Conservation (phyloP, 1,140 invertebrate genomes). For the Homarus americanus region DNA sequence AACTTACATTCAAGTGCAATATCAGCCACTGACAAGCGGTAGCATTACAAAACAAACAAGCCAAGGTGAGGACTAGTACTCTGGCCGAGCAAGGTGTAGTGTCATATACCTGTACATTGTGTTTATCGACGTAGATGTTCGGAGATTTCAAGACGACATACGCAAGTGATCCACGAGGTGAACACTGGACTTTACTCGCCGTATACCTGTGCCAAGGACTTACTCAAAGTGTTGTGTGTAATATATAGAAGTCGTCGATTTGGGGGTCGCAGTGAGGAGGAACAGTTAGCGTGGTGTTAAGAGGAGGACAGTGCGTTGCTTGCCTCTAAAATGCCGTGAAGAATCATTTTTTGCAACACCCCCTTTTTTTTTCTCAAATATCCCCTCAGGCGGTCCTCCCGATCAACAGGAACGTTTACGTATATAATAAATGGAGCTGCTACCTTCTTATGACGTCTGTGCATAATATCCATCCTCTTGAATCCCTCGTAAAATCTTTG, state of each 20-base stretch:
- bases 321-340: neutral
- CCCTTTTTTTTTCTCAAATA: no score
- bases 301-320: neutral
- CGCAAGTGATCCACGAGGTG: neutral
- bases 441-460: no score
- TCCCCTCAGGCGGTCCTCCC: no score
- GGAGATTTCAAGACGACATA: neutral
- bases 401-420: no score
- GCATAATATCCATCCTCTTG: no score
- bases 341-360: no score
- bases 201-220: neutral
- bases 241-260: neutral
- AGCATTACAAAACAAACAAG: slow-evolving; percentile 1
- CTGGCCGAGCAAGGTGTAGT: neutral
- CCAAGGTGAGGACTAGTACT: slow-evolving; percentile 14
- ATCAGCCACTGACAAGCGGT: slow-evolving; percentile 35
- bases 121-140: neutral
- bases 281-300: neutral
- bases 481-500: no score
- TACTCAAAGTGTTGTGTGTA: neutral
- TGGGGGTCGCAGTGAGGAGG: neutral
- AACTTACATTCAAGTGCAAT: slow-evolving; percentile 48
- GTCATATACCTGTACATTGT: neutral
- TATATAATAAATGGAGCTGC: no score
- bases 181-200: neutral